These are phyloP conservation scores for Odontomyia ornata DNA, from an alignment of 2,888 invertebrate genomes.

Conservation along the genomic window DNA sequence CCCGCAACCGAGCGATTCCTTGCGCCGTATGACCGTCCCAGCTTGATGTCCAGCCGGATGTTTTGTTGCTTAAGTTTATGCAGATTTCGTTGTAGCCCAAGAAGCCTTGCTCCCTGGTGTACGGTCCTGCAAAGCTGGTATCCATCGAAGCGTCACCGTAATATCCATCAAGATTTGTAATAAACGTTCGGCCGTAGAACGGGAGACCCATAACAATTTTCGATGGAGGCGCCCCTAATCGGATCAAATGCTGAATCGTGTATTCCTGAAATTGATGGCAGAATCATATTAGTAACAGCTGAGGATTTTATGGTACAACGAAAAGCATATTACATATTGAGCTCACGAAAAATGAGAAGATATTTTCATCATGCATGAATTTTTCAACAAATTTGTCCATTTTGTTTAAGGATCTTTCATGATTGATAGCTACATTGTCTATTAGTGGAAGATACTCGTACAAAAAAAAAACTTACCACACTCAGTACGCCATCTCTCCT, in stretches of 20 bases:
- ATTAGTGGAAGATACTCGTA: too few relatives aligned
- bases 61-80: slow-evolving; percentile 68
- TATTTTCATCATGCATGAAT: too few relatives aligned
- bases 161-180: slow-evolving; percentile 61
- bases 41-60: slow-evolving; percentile 71
- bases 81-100: slow-evolving; percentile 91
- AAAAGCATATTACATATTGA: too few relatives aligned
- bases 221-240: slow-evolving; percentile 76
- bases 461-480: slow-evolving; percentile 69
- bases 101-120: slow-evolving; percentile 81
- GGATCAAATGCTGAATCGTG: slow-evolving; percentile 78
- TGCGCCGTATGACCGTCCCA: slow-evolving; percentile 73
- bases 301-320: not conserved
- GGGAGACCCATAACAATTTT: slow-evolving; percentile 86
- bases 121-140: slow-evolving; percentile 79
- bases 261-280: slow-evolving; percentile 68
- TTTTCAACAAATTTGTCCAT: too few relatives aligned
- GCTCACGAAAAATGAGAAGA: too few relatives aligned
- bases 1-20: slow-evolving; percentile 66
- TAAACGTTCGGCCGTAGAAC: slow-evolving; percentile 84
- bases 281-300: not conserved
- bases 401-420: too few relatives aligned
- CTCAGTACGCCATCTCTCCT: slow-evolving; percentile 68
- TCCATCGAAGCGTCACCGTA: slow-evolving; percentile 65
- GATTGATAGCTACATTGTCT: too few relatives aligned